phyloP scores from a whole-genome alignment of 2,797 vertebrate genomes.

The Sebastolobus alascanus region DNA sequence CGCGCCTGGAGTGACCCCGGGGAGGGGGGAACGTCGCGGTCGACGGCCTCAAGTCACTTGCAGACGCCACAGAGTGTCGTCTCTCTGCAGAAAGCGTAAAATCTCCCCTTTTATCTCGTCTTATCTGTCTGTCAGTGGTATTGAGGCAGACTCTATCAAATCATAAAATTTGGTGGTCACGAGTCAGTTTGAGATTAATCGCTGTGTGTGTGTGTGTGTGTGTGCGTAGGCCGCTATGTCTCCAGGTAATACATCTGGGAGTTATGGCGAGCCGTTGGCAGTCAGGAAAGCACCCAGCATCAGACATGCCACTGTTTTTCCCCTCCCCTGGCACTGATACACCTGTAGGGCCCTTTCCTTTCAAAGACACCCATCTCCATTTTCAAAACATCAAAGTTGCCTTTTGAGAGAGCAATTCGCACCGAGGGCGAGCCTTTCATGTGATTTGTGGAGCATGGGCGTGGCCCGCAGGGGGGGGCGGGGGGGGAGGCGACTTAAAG shows the following conservation, averaged over 20 bases:
- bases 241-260: conserved; percentile 54
- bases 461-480: conserved; percentile 63
- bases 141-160: conserved; percentile 26
- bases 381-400: conserved; percentile 86
- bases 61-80: conserved; percentile 39
- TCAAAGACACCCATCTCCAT: conserved; percentile 82
- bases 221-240: conserved; percentile 36
- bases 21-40: conserved; percentile 38
- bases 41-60: conserved; percentile 19
- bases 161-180: conserved; percentile 61
- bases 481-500: conserved; percentile 68
- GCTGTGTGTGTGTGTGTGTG: conserved; percentile 12
- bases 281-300: conserved; percentile 75
- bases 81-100: conserved; percentile 45
- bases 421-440: conserved; percentile 80
- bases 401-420: conserved; percentile 81
- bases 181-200: conserved; percentile 47
- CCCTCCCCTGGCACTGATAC: conserved; percentile 75
- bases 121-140: conserved; percentile 34
- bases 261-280: conserved; percentile 48
- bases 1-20: conserved; percentile 57
- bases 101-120: conserved; percentile 37
- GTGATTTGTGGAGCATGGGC: conserved; percentile 84
- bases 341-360: conserved; percentile 80
- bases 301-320: conserved; percentile 61